These are phyloP conservation scores for Cryptus viduatorius DNA, from an alignment of 2,888 invertebrate species.

Conservation along the genomic window DNA sequence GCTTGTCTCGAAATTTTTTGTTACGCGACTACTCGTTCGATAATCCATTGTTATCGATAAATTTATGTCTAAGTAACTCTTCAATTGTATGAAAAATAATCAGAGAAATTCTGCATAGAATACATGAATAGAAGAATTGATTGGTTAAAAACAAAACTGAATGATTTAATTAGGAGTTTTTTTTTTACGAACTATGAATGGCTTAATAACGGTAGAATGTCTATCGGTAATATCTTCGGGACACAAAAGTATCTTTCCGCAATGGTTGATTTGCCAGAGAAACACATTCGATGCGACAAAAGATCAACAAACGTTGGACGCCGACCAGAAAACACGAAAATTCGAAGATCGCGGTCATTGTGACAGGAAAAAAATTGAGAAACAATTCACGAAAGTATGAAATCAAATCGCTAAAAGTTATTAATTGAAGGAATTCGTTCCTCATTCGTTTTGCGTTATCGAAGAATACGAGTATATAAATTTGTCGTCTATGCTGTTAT, in stretches of 20 bases:
- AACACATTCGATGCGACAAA: background rate
- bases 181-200: too few relatives aligned
- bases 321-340: slow-evolving; percentile 61
- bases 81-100: too few relatives aligned
- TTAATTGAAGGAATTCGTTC: background rate
- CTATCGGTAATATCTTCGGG: background rate
- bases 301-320: slow-evolving; percentile 48
- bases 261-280: background rate
- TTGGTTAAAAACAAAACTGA: too few relatives aligned
- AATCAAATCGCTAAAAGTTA: background rate
- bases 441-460: too few relatives aligned
- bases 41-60: too few relatives aligned
- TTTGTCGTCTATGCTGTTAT: background rate
- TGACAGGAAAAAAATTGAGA: slow-evolving; percentile 41
- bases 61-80: too few relatives aligned
- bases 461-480: background rate
- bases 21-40: too few relatives aligned
- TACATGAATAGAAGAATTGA: too few relatives aligned
- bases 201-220: too few relatives aligned
- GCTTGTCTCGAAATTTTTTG: too few relatives aligned
- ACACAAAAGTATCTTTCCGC: background rate
- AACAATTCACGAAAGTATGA: background rate
- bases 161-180: too few relatives aligned
- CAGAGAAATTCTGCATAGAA: too few relatives aligned
- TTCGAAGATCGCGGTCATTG: slow-evolving; percentile 14